Evolutionary conservation across 2,797 vertebrate genomes (phyloP), one percentile per base, ranked within the genome.

Genomic region (Pipistrellus pygmaeus): DNA sequence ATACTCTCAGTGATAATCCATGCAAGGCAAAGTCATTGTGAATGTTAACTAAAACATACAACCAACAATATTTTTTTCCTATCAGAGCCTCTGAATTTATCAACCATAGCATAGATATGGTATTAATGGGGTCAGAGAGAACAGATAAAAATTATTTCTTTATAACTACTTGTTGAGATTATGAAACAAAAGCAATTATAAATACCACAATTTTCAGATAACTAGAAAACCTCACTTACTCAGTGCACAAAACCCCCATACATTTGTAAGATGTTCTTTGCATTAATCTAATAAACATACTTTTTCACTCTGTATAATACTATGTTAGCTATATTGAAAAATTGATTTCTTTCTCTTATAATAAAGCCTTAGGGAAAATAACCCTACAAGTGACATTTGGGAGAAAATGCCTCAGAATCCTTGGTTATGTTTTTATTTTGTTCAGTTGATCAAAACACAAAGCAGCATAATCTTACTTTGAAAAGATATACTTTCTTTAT

Each of bases 1-100:
- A 97, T 94, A 92, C 46, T 92, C 83, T 97, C 95, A 93, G 92
- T 96, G 96, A 94, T 96, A 97, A 96, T 94, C 93, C 93, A 94
- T 77, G 87, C 88, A 96, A 96, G 95, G 91, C 66, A 71, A 87
- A 97, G 94, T 77, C 94, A 90, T 94, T 57, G 30, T 18, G 57
- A 97, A 96, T 92, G 95, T 92, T 96, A 96, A 93, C 92, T 96
- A 93, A 96, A 96, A 95, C 75, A 96, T 69, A 91, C 75, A 97
- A 92, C 81, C 90, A 94, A 88, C 57, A 83, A 78, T 14, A 8
- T 20, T 20, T 93, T 93, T 90, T 96, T 90, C 76, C 64, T 44
- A 30, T 85, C 68, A 76, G 46, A 88, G 55, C 25, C 88, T 90
- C 90, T 57, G 13, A 87, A 90, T 94, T 90, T 82, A 94, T 89